Base-by-base conservation (phyloP, 2,797 vertebrate genomes). In the Anolis apletophallus region DNA sequence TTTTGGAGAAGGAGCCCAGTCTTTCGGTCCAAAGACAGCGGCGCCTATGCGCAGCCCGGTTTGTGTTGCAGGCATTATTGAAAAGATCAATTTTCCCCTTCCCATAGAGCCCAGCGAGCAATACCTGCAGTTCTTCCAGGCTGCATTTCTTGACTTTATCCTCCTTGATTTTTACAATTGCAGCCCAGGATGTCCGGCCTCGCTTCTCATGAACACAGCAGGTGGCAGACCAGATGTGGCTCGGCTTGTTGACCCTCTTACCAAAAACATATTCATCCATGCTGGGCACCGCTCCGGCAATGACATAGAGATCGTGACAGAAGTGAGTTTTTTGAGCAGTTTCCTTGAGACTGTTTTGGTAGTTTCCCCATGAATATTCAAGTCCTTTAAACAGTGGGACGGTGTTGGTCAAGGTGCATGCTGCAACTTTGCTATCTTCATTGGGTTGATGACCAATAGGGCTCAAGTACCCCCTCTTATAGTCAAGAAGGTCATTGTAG, bases 381-480 rank as follows among this genome's bases (percentile, higher is more conserved):
- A 94, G 93, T 9, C 87, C 85, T 21, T 36, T 86, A 2, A 90
- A 0, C 87, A 92, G 93, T 4, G 94, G 93, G 34, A 94, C 83
- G 0, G 94, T 91, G 86, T 94, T 94, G 81, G 94, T 94, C 84
- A 95, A 91, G 67, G 90, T 93, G 90, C 92, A 95, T 36, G 93
- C 93, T 0, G 93, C 90, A 0, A 0, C 1, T 10, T n/a, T 93
- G 83, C 92, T 92, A 75, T 3, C 64, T 69, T n/a, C 4, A 34
- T 92, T 0, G 0, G 23, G 0, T 0, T 95, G 93, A 3, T 95
- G 94, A 54, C 88, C 0, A 1, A 3, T 78, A 54, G 94, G 94
- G 78, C 87, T 95, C 85, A 95, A 32, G 64, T 94, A 93, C n/a
- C 93, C 94, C 0, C 89, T 81, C 80, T 92, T 92, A 89, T 61